These are phyloP conservation scores for Porites evermanni DNA, from an alignment of 92 coral and sea anemone species.

Conservation along the genomic window DNA sequence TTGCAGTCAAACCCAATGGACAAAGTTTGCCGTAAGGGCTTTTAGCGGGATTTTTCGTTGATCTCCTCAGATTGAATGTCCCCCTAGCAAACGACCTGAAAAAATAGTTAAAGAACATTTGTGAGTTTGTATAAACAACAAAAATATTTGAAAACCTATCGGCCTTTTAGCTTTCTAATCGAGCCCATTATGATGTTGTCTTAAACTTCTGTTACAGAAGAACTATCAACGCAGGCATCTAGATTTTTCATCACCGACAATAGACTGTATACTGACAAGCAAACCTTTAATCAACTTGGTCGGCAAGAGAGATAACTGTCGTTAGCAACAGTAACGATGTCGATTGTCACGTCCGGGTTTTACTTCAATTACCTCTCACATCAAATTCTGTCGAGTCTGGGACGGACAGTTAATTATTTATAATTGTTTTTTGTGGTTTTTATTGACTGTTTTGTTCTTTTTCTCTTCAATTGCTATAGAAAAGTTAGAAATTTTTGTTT, in stretches of 20 bases:
- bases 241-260: background rate
- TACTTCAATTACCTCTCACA: background rate
- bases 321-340: background rate
- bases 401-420: conserved; percentile 15
- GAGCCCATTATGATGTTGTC: conserved; percentile 22
- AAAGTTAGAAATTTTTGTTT: background rate
- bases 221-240: background rate
- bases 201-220: background rate
- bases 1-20: conserved; percentile 14
- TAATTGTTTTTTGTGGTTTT: conserved; percentile 11
- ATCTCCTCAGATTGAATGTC: background rate
- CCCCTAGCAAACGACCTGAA: background rate
- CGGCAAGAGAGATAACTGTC: background rate
- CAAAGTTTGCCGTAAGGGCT: background rate
- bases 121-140: conserved; percentile 26
- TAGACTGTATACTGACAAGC: background rate
- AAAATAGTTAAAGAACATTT: conserved; percentile 2
- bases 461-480: conserved; percentile 3
- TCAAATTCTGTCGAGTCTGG: background rate
- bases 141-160: conserved; percentile 3
- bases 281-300: background rate
- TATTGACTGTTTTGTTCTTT: background rate
- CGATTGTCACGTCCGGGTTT: background rate
- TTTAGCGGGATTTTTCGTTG: background rate
- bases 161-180: conserved; percentile 9